Evolutionary conservation across 2,113 vertebrate genomes (phyloP).

Genomic region (Clarias macrocephalus): DNA sequence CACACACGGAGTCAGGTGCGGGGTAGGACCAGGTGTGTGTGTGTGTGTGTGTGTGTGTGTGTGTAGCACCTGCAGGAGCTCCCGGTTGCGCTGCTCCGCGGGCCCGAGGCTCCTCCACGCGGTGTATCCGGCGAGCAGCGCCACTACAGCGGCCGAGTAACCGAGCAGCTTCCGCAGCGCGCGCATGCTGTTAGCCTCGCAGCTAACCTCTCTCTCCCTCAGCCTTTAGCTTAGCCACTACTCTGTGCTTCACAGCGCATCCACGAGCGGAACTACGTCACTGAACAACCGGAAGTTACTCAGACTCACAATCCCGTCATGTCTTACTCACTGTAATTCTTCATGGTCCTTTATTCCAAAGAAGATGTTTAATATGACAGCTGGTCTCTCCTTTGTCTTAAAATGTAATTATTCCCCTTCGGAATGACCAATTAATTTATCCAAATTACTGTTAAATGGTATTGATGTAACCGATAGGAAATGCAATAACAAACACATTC

Average conservation of each 20-base stretch:
- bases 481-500: too few species aligned
- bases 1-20: too few species aligned
- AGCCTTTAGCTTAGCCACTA: not conserved
- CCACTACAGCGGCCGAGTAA: not conserved
- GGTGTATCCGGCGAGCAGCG: slow-evolving; percentile 48
- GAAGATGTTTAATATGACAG: not conserved
- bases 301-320: not conserved
- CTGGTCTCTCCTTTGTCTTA: not conserved
- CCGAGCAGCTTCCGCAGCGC: slow-evolving; percentile 40
- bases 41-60: not conserved
- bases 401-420: too few species aligned
- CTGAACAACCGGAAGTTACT: not conserved
- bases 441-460: too few species aligned
- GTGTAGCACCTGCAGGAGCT: slow-evolving; percentile 63
- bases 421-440: too few species aligned
- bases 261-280: not conserved
- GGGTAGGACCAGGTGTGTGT: not conserved
- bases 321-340: not conserved
- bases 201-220: not conserved
- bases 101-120: slow-evolving; percentile 62
- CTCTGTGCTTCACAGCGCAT: not conserved
- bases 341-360: too few species aligned
- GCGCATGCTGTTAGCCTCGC: not conserved
- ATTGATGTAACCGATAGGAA: too few species aligned
- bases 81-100: slow-evolving; percentile 56